A percentile compares a stretch with the other conserved stretches of the same genome.
Evolutionary conservation across 2,113 vertebrate species (phyloP).

Genomic region (Falcunculus frontatus): DNA sequence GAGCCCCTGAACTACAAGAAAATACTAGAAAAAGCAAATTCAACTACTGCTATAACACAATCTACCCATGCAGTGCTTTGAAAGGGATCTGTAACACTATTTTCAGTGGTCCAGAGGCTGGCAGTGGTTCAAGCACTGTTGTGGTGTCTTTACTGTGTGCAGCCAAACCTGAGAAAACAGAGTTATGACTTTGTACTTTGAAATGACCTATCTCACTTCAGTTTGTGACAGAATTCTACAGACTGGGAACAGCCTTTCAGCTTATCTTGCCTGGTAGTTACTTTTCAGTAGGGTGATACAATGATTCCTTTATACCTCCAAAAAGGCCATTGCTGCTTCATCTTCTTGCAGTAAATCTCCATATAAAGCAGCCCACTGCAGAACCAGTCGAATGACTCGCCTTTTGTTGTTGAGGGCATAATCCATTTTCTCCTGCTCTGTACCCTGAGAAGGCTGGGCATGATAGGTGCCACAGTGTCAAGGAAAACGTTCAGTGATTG

Average conservation of each 20-base stretch:
- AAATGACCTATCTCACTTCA: background rate
- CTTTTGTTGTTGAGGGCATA: conserved; percentile 96
- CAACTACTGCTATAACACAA: background rate
- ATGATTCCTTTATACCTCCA: conserved; percentile 78
- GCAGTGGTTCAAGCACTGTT: background rate
- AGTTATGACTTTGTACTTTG: background rate
- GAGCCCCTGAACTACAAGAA: background rate
- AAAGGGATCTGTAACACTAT: background rate
- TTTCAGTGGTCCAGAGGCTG: background rate
- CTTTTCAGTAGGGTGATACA: background rate
- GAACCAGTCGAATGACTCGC: conserved; percentile 87
- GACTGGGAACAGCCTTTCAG: background rate
- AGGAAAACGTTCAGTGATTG: conserved; percentile 68
- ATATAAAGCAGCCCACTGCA: conserved; percentile 86
- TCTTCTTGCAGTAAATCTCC: conserved; percentile 89
- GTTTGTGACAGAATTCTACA: background rate
- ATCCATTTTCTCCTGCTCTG: conserved; percentile 93
- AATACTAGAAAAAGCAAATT: background rate
- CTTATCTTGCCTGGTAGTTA: background rate
- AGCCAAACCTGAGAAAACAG: background rate
- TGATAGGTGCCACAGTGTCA: conserved; percentile 88
- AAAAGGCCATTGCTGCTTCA: conserved; percentile 82
- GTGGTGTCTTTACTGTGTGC: background rate
- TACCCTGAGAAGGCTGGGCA: conserved; percentile 90
- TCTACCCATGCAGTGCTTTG: background rate